phyloP scores from a whole-genome alignment of 2,888 invertebrate species.

The Horisme vitalbata region DNA sequence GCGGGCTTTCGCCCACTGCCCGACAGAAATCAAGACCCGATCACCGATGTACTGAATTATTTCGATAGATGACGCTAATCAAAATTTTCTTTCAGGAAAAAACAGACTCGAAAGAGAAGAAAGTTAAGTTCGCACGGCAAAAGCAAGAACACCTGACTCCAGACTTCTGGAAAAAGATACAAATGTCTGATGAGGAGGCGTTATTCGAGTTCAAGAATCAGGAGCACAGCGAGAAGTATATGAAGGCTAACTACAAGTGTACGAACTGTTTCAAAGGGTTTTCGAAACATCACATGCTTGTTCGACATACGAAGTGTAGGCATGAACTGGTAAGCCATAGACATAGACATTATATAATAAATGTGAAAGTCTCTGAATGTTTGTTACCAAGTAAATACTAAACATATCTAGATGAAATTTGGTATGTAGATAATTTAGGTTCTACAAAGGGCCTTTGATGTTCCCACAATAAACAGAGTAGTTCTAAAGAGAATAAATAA shows the following conservation, averaged over 20 bases:
- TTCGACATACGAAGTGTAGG: slow-evolving; percentile 55
- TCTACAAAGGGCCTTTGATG: too few relatives aligned
- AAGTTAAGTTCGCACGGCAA: slow-evolving; percentile 40
- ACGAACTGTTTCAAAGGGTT: slow-evolving; percentile 64
- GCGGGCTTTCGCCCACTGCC: too few relatives aligned
- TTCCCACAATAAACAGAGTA: too few relatives aligned
- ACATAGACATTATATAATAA: too few relatives aligned
- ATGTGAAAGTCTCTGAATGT: too few relatives aligned
- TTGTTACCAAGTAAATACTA: too few relatives aligned
- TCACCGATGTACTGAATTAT: too few relatives aligned
- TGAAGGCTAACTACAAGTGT: slow-evolving; percentile 58
- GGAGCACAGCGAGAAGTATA: slow-evolving; percentile 53
- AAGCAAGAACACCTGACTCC: slow-evolving; percentile 28
- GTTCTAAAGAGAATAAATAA: too few relatives aligned
- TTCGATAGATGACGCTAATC: too few relatives aligned
- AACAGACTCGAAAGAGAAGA: slow-evolving; percentile 38
- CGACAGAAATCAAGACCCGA: too few relatives aligned
- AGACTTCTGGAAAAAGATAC: slow-evolving; percentile 58
- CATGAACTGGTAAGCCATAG: slow-evolving; percentile 56
- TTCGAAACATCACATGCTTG: slow-evolving; percentile 62
- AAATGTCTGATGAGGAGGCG: slow-evolving; percentile 62
- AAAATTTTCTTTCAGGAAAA: slow-evolving; percentile 23
- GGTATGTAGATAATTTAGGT: too few relatives aligned
- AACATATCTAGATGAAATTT: too few relatives aligned
- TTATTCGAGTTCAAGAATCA: slow-evolving; percentile 52